Conservation (phyloP, 2,113 vertebrate species). For the Ariopsis seemanni region DNA sequence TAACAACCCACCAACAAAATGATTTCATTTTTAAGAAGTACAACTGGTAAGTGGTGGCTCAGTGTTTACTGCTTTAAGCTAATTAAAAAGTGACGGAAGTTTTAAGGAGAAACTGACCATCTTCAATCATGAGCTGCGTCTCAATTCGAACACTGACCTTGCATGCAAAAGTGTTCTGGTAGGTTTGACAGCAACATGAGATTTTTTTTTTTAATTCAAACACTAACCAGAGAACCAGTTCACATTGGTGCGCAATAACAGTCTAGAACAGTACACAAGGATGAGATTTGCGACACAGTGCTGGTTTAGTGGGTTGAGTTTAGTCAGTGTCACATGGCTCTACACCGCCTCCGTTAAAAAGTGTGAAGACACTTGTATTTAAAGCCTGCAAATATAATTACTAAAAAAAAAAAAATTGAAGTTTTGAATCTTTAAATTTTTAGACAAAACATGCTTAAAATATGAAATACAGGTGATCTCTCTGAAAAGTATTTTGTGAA, state of each 20-base stretch:
- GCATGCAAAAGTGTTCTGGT: background rate
- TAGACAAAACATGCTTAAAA: too few species aligned
- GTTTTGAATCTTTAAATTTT: too few species aligned
- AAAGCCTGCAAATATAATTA: too few species aligned
- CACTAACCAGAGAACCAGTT: too few species aligned
- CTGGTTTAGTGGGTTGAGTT: background rate
- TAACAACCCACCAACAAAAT: background rate
- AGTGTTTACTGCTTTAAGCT: background rate
- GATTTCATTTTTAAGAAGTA: background rate
- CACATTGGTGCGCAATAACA: too few species aligned
- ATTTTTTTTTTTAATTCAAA: background rate
- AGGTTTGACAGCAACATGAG: background rate
- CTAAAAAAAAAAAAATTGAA: too few species aligned
- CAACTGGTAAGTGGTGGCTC: background rate
- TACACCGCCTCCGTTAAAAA: too few species aligned
- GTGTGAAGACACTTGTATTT: too few species aligned
- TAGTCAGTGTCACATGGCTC: background rate
- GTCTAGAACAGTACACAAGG: too few species aligned
- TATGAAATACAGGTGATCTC: too few species aligned
- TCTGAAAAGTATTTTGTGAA: too few species aligned
- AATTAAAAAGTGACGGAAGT: background rate
- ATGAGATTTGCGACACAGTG: background rate
- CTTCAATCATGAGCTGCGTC: background rate
- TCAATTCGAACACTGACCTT: background rate
- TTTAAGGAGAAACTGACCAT: too few species aligned